These are phyloP conservation scores for Myodes glareolus DNA, from an alignment of 2,113 vertebrate genomes.

Conservation along the genomic window DNA sequence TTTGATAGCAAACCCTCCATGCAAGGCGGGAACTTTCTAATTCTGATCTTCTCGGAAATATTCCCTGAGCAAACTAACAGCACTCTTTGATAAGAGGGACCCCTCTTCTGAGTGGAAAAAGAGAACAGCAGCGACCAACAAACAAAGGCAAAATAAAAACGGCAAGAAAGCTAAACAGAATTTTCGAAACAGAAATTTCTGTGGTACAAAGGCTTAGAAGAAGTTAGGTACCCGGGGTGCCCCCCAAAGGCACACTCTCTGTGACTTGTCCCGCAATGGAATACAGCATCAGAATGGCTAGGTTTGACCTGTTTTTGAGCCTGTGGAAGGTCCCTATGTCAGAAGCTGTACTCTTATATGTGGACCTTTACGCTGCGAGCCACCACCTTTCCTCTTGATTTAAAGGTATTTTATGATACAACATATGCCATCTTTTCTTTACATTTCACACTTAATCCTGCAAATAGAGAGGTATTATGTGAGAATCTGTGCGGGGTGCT, in stretches of 20 bases:
- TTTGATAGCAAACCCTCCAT: not conserved
- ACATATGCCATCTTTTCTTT: constrained; percentile 55
- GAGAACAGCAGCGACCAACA: not conserved
- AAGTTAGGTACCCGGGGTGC: not conserved
- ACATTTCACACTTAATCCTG: constrained; percentile 46
- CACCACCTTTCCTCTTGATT: constrained; percentile 42
- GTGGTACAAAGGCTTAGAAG: not conserved
- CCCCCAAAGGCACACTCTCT: not conserved
- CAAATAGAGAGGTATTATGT: constrained; percentile 57
- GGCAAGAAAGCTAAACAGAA: not conserved
- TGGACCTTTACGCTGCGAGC: constrained; percentile 3
- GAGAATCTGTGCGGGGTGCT: constrained; percentile 34
- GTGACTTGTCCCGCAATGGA: not conserved
- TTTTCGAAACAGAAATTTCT: not conserved
- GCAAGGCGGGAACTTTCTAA: not conserved
- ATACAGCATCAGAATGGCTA: constrained; percentile 31
- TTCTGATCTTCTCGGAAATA: not conserved
- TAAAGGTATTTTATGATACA: constrained; percentile 57
- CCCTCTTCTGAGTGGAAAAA: not conserved
- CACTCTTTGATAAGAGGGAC: not conserved
- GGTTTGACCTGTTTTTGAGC: not conserved
- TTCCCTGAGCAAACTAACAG: not conserved
- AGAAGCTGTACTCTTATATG: constrained; percentile 56
- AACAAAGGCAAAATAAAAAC: not conserved
- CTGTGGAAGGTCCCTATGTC: not conserved